phyloP scores from a whole-genome alignment of 2,888 invertebrate species.

The Salticus scenicus region DNA sequence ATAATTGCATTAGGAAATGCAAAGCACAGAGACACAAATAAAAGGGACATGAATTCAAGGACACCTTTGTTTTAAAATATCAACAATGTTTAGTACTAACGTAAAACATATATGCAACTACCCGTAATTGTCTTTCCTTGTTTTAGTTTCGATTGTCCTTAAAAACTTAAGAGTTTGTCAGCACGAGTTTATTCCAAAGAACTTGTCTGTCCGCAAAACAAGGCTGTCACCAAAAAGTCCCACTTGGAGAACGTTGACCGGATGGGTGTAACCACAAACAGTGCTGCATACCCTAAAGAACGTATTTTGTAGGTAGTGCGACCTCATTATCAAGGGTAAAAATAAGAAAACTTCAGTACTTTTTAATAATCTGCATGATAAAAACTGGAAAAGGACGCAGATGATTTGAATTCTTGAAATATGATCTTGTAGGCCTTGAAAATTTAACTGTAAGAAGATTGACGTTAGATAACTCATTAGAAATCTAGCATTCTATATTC shows the following conservation, averaged over 20 bases:
- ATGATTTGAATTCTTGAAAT: too few relatives aligned
- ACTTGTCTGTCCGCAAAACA: not conserved
- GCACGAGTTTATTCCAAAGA: not conserved
- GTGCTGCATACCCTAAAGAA: slow-evolving; percentile 7
- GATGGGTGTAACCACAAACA: slow-evolving; percentile 17
- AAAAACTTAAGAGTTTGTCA: not conserved
- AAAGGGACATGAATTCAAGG: too few relatives aligned
- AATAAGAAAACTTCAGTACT: not conserved
- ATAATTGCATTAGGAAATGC: too few relatives aligned
- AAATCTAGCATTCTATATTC: too few relatives aligned
- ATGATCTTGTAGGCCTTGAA: not conserved
- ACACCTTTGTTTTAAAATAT: too few relatives aligned
- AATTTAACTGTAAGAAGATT: not conserved
- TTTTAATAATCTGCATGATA: too few relatives aligned
- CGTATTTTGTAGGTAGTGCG: not conserved
- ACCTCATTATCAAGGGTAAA: slow-evolving; percentile 26
- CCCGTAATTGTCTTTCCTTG: too few relatives aligned
- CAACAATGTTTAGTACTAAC: too few relatives aligned
- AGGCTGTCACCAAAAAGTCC: slow-evolving; percentile 12
- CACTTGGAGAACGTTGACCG: slow-evolving; percentile 28
- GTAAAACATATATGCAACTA: too few relatives aligned
- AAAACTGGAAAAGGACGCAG: too few relatives aligned
- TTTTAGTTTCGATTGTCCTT: not conserved
- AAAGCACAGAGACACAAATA: too few relatives aligned
- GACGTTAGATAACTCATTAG: not conserved